Evolutionary conservation across 2,113 vertebrate species (phyloP).

Genomic region (Festucalex cinctus): DNA sequence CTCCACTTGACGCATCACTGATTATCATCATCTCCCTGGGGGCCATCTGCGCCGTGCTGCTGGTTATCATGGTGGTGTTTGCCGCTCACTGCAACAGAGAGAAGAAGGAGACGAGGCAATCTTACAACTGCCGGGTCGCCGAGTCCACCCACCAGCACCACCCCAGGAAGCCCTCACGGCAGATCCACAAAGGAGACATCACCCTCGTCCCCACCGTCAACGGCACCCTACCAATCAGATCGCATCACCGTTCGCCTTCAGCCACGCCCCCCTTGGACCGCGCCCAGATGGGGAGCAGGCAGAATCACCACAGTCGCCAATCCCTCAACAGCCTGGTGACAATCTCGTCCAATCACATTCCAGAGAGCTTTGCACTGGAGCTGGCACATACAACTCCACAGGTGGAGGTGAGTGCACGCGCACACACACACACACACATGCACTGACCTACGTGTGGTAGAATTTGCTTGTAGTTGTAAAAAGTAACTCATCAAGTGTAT

Average conservation of each 20-base stretch:
- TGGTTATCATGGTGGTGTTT: slow-evolving; percentile 93
- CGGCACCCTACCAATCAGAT: slow-evolving; percentile 89
- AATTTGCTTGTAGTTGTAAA: slow-evolving; percentile 37
- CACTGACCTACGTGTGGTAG: slow-evolving; percentile 39
- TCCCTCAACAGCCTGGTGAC: slow-evolving; percentile 97
- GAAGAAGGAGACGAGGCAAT: slow-evolving; percentile 88
- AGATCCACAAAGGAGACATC: slow-evolving; percentile 97
- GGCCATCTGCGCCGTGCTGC: slow-evolving; percentile 81
- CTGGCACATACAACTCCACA: slow-evolving; percentile 91
- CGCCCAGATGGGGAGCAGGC: slow-evolving; percentile 86
- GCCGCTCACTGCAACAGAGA: slow-evolving; percentile 87
- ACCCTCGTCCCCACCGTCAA: slow-evolving; percentile 91
- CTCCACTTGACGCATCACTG: slow-evolving; percentile 80
- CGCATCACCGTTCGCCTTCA: slow-evolving; percentile 88
- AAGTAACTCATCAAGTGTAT: slow-evolving; percentile 55
- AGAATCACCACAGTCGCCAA: slow-evolving; percentile 94
- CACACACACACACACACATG: slow-evolving; percentile 11
- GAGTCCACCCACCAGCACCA: slow-evolving; percentile 94
- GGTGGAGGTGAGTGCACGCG: slow-evolving; percentile 85
- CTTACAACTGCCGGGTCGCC: slow-evolving; percentile 94
- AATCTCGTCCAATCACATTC: slow-evolving; percentile 96
- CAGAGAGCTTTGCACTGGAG: slow-evolving; percentile 92
- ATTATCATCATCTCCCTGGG: slow-evolving; percentile 90
- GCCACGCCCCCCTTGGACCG: slow-evolving; percentile 87
- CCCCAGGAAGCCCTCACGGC: slow-evolving; percentile 89